Evolutionary conservation across 2,113 vertebrate genomes (phyloP).

Genomic region (Beaufortia kweichowensis): DNA sequence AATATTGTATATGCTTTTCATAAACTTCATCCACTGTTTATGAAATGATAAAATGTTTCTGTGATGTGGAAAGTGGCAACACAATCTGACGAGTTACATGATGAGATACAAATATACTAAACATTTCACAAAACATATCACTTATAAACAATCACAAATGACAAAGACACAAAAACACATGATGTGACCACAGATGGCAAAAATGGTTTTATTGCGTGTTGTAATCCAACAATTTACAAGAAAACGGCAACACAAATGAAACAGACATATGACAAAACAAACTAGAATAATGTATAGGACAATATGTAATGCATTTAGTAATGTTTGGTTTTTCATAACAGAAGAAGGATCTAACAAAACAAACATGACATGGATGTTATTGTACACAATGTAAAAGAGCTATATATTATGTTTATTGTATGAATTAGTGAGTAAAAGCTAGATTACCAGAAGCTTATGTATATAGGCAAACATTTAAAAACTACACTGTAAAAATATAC

Average conservation of each 20-base stretch:
- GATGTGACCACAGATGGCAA: constrained; percentile 35
- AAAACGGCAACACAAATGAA: background rate
- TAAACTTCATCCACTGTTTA: background rate
- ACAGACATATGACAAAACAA: constrained; percentile 33
- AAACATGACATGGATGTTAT: constrained; percentile 5
- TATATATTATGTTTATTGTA: background rate
- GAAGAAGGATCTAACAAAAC: constrained; percentile 30
- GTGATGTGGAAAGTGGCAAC: background rate
- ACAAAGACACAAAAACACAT: constrained; percentile 39
- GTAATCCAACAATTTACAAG: constrained; percentile 52
- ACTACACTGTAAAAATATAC: background rate
- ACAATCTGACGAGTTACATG: background rate
- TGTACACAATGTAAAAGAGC: background rate
- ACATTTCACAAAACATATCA: background rate
- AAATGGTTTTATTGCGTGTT: constrained; percentile 26
- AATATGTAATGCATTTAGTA: background rate
- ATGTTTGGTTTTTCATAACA: constrained; percentile 1
- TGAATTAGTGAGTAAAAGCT: background rate
- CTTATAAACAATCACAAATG: constrained; percentile 32
- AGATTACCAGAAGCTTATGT: background rate
- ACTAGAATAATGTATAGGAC: constrained; percentile 10
- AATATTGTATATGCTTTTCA: background rate
- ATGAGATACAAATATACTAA: background rate
- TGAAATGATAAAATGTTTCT: background rate
- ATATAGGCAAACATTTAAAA: background rate